Evolutionary conservation across 2,797 vertebrate species (phyloP), one percentile per base, ranked within the genome.

Genomic region (Pseudochirops corinnae): DNA sequence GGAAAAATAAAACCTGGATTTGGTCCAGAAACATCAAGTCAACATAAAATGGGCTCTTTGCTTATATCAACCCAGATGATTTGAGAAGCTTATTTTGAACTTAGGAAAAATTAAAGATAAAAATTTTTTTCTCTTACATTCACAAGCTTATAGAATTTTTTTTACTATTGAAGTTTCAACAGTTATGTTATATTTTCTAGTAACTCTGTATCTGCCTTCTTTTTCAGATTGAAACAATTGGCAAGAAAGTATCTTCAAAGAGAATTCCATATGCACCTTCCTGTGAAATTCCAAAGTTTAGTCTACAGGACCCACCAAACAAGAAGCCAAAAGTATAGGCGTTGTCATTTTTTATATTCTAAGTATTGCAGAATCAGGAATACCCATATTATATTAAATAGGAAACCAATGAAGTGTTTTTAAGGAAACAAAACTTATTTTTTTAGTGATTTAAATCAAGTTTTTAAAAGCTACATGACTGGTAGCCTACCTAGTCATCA

Each of bases 141-240:
- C 0, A 74, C 39, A 60, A n/a, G 12, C 58, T 53, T 93, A 53
- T 60, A 90, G 24, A 87, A 26, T 39, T 74, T 74, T 94, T 96
- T 92, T 90, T 5, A 52, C 90, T 62, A 62, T 29, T 74, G 13
- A 91, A 53, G 5, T 87, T 96, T 7, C 90, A 56, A 92, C 53
- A 33, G 11, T 91, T 96, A 93, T 58, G 1, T 92, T 97, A 60
- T 96, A 39, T 96, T 55, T 94, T 93, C 91, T 92, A 67, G 94
- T 87, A 31, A 57, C 29, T 91, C 39, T 87, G 95, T 29, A 26
- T 57, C 39, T 87, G 67, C 24, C 56, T 5, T 6, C 24, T 21
- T 56, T 21, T 24, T 21, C 98, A 99, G 99, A 99, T 99, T 82
- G 99, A 99, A 98, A 99, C 99, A 94, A 99, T 99, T 92, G 99